Evolutionary conservation across 2,888 invertebrate genomes (phyloP).

Genomic region (Drosophila buzzatii): DNA sequence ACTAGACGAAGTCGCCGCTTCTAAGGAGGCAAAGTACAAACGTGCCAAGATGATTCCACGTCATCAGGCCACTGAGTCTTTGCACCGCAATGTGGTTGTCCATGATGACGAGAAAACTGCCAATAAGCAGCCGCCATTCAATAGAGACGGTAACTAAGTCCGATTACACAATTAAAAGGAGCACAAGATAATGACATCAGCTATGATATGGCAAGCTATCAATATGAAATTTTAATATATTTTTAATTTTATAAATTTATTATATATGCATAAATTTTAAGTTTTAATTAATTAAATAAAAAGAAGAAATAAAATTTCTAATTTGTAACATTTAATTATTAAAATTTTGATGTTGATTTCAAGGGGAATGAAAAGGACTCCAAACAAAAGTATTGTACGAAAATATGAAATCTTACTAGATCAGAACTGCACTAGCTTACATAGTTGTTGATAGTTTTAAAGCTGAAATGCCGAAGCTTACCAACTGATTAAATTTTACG

Average conservation of each 20-base stretch:
- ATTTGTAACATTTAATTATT: too few relatives aligned
- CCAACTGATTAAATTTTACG: too few relatives aligned
- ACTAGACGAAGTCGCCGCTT: conserved; percentile 26
- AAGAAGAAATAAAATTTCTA: too few relatives aligned
- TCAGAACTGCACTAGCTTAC: too few relatives aligned
- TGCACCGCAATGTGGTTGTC: conserved; percentile 74
- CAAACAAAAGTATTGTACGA: too few relatives aligned
- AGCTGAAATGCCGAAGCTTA: too few relatives aligned
- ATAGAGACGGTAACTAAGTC: conserved; percentile 56
- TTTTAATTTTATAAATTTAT: neutral
- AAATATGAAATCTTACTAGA: too few relatives aligned
- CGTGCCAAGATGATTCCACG: conserved; percentile 45
- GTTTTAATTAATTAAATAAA: too few relatives aligned
- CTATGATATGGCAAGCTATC: neutral
- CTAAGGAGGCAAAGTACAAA: conserved; percentile 67
- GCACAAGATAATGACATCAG: conserved; percentile 13
- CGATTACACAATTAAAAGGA: neutral
- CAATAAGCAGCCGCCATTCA: conserved; percentile 37
- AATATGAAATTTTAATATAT: conserved; percentile 2
- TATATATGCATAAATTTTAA: too few relatives aligned
- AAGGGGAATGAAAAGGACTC: too few relatives aligned
- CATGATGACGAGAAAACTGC: conserved; percentile 66
- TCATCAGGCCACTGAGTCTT: conserved; percentile 66
- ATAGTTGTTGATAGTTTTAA: too few relatives aligned
- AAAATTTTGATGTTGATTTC: too few relatives aligned